Percentiles rank a stretch among this genome's conserved stretches.
Evolutionary conservation across 2,113 vertebrate species (phyloP).

Genomic region (Chloebia gouldiae): DNA sequence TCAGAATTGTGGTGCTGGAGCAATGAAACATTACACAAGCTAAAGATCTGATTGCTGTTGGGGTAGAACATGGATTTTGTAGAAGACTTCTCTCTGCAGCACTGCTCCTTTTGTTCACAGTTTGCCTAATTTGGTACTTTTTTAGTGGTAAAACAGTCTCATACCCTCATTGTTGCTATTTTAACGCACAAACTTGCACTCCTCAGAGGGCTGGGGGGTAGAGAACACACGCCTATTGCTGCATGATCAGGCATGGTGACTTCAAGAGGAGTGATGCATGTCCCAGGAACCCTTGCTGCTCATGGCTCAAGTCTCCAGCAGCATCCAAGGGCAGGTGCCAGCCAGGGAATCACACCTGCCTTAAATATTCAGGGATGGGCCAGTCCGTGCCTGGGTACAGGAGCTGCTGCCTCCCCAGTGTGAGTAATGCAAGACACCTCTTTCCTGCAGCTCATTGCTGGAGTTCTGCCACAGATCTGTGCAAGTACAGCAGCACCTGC

Average conservation of each 20-base stretch:
- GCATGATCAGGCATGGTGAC: too few relatives aligned
- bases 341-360: background rate
- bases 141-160: background rate
- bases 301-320: rapidly evolving
- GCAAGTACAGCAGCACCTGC: background rate
- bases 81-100: background rate
- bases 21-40: background rate
- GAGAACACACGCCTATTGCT: rapidly evolving
- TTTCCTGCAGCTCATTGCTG: background rate
- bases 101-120: background rate
- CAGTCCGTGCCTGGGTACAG: background rate
- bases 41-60: background rate
- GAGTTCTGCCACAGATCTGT: background rate
- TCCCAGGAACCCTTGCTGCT: background rate
- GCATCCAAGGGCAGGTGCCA: background rate
- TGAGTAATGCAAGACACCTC: background rate
- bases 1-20: background rate
- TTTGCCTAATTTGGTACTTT: background rate
- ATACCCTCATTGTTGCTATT: background rate
- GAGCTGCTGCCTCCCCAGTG: background rate
- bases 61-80: background rate
- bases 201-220: rapidly evolving
- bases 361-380: background rate
- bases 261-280: rapidly evolving
- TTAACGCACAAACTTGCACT: background rate